phyloP scores from a whole-genome alignment of 2,797 vertebrate species.

The Catharus ustulatus region DNA sequence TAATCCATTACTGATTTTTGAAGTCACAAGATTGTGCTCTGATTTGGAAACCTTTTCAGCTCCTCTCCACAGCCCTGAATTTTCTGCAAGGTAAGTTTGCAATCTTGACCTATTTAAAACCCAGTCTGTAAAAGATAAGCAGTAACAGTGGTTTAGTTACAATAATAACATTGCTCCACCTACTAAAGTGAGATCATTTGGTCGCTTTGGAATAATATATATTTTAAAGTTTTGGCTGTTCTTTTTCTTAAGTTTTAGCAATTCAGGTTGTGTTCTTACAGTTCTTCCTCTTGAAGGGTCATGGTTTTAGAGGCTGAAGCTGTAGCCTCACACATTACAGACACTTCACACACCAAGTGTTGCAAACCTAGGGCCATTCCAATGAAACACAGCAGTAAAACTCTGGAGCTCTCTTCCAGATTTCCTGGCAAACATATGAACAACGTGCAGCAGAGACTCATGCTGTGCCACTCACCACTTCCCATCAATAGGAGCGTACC shows the following conservation, averaged over 20 bases:
- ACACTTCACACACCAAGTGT: background rate
- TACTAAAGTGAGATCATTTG: background rate
- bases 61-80: background rate
- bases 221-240: background rate
- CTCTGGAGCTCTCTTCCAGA: background rate
- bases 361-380: background rate
- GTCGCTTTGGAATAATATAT: background rate
- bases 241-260: background rate
- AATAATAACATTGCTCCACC: background rate
- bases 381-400: background rate
- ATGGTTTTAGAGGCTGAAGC: background rate
- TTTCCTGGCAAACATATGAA: background rate
- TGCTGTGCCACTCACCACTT: background rate
- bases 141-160: background rate
- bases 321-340: background rate
- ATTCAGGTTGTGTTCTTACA: background rate
- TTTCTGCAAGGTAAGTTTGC: background rate
- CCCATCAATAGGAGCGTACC: background rate
- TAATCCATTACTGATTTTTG: background rate
- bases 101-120: background rate
- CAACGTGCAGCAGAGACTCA: background rate
- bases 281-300: background rate
- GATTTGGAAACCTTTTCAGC: background rate
- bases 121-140: background rate
- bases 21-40: background rate